Base-by-base conservation (phyloP, 2,888 invertebrate species). In the Heterodera filipjevi region DNA sequence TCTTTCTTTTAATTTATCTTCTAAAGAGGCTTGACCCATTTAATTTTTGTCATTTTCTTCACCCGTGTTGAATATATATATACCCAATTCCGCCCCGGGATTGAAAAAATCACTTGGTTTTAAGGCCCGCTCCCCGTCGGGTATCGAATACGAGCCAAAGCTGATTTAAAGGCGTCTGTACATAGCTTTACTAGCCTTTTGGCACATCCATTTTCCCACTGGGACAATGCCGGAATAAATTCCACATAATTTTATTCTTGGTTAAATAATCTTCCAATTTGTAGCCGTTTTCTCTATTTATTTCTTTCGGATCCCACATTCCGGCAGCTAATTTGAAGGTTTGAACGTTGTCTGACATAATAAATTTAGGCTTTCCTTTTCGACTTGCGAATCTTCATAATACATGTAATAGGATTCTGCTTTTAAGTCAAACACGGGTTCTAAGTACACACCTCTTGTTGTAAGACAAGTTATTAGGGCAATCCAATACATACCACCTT, bases 401-500 rank as follows among this genome's bases (percentile, higher is more conserved):
- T 16, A 85, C 84, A 64, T 83, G 80, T 8, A 90, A 32, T 77
- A 90, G 33, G 81, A 79, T 5, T 59, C 77, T 0, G 89, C 86
- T 3, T 85, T 84, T 16, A 90, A 79, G 10, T 86, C 83, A 0
- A 78, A 79, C 1, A 89, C 84, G 8, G 89, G 32, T 82, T 90
- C 90, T 22, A 91, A 80, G 81, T 90, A 90, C 8, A 90, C 82
- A 0, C 87, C 86, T 19, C 89, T 79, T 49, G 89, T 90, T 0
- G 89, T 83, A 1, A 90, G 89, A 85, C 90, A 90, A 0, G 90
- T 90, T 77, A 87, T 89, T 10, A 90, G 64, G 14, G 84, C 82
- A 22, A 90, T 83, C 87, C 87, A 90, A 6, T 66, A 39, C 59
- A 85, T 86, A 1, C 81, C 85, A 2, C 12, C n/a, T 90, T 8